Percentiles rank a stretch among this genome's conserved stretches.
Evolutionary conservation across 2,797 vertebrate species (phyloP).

Genomic region (Neosilurus mollespiculum): DNA sequence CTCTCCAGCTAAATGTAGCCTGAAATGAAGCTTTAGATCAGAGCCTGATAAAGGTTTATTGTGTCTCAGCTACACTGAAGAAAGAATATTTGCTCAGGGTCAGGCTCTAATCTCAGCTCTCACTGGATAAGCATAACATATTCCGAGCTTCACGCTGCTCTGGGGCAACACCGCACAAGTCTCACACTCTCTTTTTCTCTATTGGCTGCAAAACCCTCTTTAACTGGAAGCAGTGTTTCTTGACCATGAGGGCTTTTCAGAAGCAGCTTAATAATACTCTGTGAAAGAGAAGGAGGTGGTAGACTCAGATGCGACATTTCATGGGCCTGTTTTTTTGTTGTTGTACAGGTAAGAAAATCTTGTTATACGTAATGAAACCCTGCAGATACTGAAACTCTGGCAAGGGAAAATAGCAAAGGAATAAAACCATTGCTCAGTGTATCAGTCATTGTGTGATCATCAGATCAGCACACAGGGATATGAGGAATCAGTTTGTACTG

Average conservation of each 20-base stretch:
- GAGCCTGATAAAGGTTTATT: constrained; percentile 25
- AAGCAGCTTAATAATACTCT: constrained; percentile 33
- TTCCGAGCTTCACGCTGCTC: constrained; percentile 55
- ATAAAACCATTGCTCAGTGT: not conserved
- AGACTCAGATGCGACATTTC: constrained; percentile 16
- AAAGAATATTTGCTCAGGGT: constrained; percentile 40
- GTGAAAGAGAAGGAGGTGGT: constrained; percentile 26
- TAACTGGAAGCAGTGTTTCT: constrained; percentile 59
- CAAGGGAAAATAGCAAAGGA: not conserved
- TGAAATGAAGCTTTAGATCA: not conserved
- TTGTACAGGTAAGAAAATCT: constrained; percentile 11
- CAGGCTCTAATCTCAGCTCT: constrained; percentile 43
- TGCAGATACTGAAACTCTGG: constrained; percentile 10
- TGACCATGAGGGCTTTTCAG: constrained; percentile 46
- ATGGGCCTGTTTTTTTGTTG: constrained; percentile 34
- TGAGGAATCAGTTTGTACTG: not conserved
- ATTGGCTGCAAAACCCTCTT: constrained; percentile 48
- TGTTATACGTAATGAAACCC: not conserved
- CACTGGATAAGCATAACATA: constrained; percentile 61
- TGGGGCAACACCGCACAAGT: not conserved
- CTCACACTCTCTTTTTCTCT: not conserved
- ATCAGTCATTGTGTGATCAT: not conserved
- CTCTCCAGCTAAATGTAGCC: not conserved
- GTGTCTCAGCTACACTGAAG: constrained; percentile 56
- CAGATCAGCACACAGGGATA: not conserved